Evolutionary conservation across 2,113 vertebrate genomes (phyloP), one percentile per base, ranked within the genome.

Genomic region (Lepisosteus osseus): DNA sequence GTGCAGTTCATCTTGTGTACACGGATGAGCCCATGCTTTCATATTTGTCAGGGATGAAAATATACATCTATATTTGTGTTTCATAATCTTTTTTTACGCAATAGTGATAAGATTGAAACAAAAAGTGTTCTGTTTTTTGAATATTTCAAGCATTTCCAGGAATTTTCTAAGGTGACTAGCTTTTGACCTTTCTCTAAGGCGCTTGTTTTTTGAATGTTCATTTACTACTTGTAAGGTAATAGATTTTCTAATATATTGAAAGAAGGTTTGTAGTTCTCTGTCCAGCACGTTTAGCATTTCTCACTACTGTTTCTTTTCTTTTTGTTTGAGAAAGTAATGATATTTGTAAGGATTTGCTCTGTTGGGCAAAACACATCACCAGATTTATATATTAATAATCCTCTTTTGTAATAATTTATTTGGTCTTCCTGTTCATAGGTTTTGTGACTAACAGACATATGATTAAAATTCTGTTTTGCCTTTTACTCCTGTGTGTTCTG

Each of bases 371-470:
- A 59, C 3, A 12, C 11, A n/a, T 13, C n/a, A 4, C 13, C 11
- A 59, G 56, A 59, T 59, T 59, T 59, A 59, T 59, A 59, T 59
- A 59, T 59, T n/a, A 59, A 59, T 14, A 13, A 59, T 59, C n/a
- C 56, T 59, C 56, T 59, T 59, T 59, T 59, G n/a, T 59, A 59
- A 12, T 59, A 59, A 59, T 59, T 59, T 59, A 59, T 59, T 59
- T 59, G 56, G 11, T 6, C 11, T 59, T 59, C n/a, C 56, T 59
- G 7, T 59, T 59, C 13, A 59, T 11, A 59, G 29, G n/a, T 59
- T 11, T 59, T 59, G 56, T 59, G n/a, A 59, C 56, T 59, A 59
- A 59, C 56, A 59, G 56, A 12, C n/a, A n/a, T 59, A 12, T 59
- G 56, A 59, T 59, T 59, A 59, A 59, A 59, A 3, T 12, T 59